Evolutionary conservation across 2,888 invertebrate genomes (phyloP).

Genomic region (Ephialtes manifestator): DNA sequence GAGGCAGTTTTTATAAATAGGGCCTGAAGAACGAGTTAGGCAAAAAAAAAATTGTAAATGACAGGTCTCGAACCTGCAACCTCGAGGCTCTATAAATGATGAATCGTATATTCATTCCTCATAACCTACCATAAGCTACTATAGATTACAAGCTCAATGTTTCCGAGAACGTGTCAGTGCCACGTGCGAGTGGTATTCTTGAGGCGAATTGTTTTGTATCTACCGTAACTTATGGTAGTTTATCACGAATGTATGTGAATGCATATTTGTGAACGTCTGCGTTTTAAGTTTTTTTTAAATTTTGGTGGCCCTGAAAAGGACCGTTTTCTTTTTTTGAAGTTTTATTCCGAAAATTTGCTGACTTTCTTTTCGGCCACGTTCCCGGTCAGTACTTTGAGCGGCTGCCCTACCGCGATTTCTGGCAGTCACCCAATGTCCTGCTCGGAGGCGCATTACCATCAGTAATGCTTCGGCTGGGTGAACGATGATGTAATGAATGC

Average conservation of each 20-base stretch:
- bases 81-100: no score
- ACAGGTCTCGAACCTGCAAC: no score
- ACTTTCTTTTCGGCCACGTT: background rate
- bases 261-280: background rate
- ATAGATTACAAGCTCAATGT: no score
- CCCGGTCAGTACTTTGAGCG: background rate
- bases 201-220: no score
- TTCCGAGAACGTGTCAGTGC: no score
- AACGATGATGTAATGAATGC: background rate
- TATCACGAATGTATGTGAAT: background rate
- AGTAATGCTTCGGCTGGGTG: background rate
- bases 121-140: no score
- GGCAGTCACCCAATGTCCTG: background rate
- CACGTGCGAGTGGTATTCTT: no score
- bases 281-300: background rate
- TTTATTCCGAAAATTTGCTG: background rate
- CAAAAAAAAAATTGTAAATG: no score
- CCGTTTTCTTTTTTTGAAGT: background rate
- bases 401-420: background rate
- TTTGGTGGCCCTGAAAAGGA: background rate
- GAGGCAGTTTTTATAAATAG: no score
- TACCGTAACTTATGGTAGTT: no score
- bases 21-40: no score
- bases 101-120: no score
- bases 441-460: background rate